Evolutionary conservation across 2,888 invertebrate genomes (phyloP), one percentile per base, ranked within the genome.

Genomic region (Sinotaia quadrata): DNA sequence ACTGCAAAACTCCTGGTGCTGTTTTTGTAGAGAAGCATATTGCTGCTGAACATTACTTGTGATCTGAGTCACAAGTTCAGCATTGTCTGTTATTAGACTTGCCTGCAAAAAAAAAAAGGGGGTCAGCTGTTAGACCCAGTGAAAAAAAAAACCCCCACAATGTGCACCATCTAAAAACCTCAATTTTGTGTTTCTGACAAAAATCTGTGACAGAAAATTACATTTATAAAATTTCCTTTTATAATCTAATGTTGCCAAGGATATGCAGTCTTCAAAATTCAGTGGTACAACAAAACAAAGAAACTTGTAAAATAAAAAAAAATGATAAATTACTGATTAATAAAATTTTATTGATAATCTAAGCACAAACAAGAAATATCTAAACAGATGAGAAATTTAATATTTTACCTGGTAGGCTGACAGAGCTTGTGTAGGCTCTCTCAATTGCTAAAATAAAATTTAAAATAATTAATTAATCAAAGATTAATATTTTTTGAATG

Each of bases 1-100:
- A 69, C 93, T 92, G 15, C 96, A 94, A 87, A 97, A 98, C 15
- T 97, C 95, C 88, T 96, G 94, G 90, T 99, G 98, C 86, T 99
- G 98, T 49, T 94, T 92, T 89, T 96, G 94, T 84, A 96, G 95
- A 89, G 92, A 92, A 82, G 95, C 94, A 84, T 95, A 95, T 69
- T 89, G 89, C 37, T 92, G 90, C 89, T 95, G 95, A 5, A 95
- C 94, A 75, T 93, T 92, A 76, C 92, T 92, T 4, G 94, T 92
- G 72, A 95, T 92, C 75, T 93, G 92, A 7, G 93, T 91, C 67
- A 95, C 93, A 72, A 94, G 92, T 71, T 91, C 91, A 5, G 93
- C 92, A 90, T 96, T 93, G 80, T 94, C 93, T 27, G 93, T 92
- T 81, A 96, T 92, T 79, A 96, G 90, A 87, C 93, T 69, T 15